Conservation (phyloP, 1,140 invertebrate species). For the Musca domestica region DNA sequence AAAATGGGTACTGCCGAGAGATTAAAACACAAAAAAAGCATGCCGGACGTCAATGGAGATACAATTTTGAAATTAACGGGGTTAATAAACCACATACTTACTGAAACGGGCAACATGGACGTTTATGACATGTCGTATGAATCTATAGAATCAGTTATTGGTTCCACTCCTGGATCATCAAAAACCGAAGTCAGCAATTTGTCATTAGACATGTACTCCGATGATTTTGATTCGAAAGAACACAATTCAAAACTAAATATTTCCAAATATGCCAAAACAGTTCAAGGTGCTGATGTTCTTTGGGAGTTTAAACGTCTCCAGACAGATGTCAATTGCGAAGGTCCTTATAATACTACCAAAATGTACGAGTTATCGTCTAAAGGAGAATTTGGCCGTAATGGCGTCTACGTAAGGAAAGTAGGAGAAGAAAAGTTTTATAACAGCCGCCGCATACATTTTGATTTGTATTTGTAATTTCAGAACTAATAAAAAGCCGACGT, state of each 20-base stretch:
- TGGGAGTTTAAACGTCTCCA: slow-evolving; percentile 93
- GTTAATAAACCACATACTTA: slow-evolving; percentile 82
- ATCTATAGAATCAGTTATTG: slow-evolving; percentile 58
- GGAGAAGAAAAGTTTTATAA: slow-evolving; percentile 80
- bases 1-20: slow-evolving; percentile 73
- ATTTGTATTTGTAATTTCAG: slow-evolving; percentile 78
- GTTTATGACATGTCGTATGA: slow-evolving; percentile 94
- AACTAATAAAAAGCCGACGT: too few relatives aligned
- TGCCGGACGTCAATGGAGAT: slow-evolving; percentile 66
- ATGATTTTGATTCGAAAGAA: slow-evolving; percentile 82
- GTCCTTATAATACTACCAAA: slow-evolving; percentile 79
- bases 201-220: slow-evolving; percentile 94
- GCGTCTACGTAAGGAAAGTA: slow-evolving; percentile 80
- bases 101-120: slow-evolving; percentile 86
- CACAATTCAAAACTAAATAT: slow-evolving; percentile 50
- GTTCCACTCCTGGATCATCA: slow-evolving; percentile 39
- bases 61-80: slow-evolving; percentile 80
- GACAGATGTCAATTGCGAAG: slow-evolving; percentile 72
- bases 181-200: slow-evolving; percentile 57
- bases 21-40: slow-evolving; percentile 73
- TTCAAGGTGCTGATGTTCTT: slow-evolving; percentile 55
- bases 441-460: slow-evolving; percentile 90
- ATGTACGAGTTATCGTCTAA: slow-evolving; percentile 86
- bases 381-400: slow-evolving; percentile 82
- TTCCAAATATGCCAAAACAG: neutral